Evolutionary conservation across 2,888 invertebrate genomes (phyloP), one percentile per base, ranked within the genome.

Genomic region (Chrysolina americana): DNA sequence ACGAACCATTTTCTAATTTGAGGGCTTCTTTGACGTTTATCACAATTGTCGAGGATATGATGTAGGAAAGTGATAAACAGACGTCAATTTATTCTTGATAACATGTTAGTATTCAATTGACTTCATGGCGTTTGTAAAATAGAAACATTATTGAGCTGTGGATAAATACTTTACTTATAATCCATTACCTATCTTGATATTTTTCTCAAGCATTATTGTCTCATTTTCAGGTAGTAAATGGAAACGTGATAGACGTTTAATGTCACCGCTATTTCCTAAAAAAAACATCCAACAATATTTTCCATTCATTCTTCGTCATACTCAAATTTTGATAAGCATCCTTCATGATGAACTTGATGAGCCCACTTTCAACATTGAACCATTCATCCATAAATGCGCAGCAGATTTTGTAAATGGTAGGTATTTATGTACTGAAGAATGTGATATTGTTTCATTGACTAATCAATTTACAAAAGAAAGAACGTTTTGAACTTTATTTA

Each of bases 341-440:
- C 70, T 82, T 0, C 53, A 76, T 66, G 63, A 73, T 28, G 59
- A 79, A 68, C 70, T 68, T 10, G 78, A 78, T 48, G 63, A 69
- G 63, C 59, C 73, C 11, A 74, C 74, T n/a, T 82, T 82, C 56
- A 78, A 83, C 69, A 53, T 81, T 48, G 76, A 78, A 44, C 73
- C 76, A 21, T 76, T 68, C 13, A 69, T 83, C 23, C 81, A 83
- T 64, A 68, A 76, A 28, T 80, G 80, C 59, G 68, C 73, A 53
- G 75, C 80, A n/a, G 82, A 82, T 75, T 76, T 82, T 71, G 79
- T 82, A 11, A 81, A 78, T 68, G 81, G 81, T 81, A 76, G 59
- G 72, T 73, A n/a, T n/a, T n/a, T n/a, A 70, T 2, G 17, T 17
- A 1, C 19, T 50, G n/a, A n/a, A 48, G 10, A 9, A 56, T 56